phyloP scores from a whole-genome alignment of 1,140 invertebrate species.

The Eumaeus atala region DNA sequence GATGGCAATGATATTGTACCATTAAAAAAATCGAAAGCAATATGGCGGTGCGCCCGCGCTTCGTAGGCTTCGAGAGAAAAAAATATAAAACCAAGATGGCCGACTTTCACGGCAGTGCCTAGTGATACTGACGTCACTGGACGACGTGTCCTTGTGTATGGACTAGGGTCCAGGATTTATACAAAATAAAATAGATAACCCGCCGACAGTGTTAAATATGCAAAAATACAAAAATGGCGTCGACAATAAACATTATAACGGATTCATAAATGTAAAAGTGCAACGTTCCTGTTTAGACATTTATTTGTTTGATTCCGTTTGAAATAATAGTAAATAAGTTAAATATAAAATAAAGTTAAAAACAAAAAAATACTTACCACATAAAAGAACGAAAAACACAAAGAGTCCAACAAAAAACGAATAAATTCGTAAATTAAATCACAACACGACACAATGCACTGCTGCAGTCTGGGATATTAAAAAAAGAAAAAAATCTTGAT shows the following conservation, averaged over 20 bases:
- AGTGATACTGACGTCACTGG: constrained; percentile 65
- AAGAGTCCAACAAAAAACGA: constrained; percentile 58
- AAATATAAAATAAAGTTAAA: constrained; percentile 28
- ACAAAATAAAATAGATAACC: constrained; percentile 28
- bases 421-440: constrained; percentile 46
- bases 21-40: constrained; percentile 23
- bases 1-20: constrained; percentile 10
- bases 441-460: constrained; percentile 68
- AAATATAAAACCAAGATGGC: constrained; percentile 65
- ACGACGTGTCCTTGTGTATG: constrained; percentile 65
- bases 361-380: constrained; percentile 59
- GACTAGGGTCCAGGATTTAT: constrained; percentile 34
- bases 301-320: background rate
- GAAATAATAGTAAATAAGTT: constrained; percentile 20
- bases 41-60: constrained; percentile 53
- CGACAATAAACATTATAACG: background rate
- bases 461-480: constrained; percentile 47
- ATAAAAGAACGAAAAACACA: constrained; percentile 53
- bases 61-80: constrained; percentile 62
- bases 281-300: background rate
- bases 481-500: constrained; percentile 49
- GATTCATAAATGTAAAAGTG: background rate
- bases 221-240: background rate
- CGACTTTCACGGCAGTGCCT: constrained; percentile 66
- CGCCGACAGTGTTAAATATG: constrained; percentile 14